Evolutionary conservation across 1,140 invertebrate species (phyloP), one percentile per base, ranked within the genome.

Genomic region (Diachasmimorpha longicaudata): DNA sequence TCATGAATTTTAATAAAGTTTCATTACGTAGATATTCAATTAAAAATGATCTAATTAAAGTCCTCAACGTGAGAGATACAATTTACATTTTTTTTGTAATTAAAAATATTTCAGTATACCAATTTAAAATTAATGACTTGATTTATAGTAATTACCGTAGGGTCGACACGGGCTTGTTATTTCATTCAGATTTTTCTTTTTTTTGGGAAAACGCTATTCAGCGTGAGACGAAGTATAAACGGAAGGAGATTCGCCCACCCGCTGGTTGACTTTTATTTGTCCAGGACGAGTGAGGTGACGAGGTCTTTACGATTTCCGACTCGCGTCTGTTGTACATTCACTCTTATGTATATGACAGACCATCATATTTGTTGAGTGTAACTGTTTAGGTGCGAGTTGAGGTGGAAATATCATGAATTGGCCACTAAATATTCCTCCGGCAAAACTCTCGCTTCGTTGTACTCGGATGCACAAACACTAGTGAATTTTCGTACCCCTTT

Each of bases 231-330:
- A 42, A 69, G 48, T 58, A 72, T 72, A 58, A 48, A 72, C 70
- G 36, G 21, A 72, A 48, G 68, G 37, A 70, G 21, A 70, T 42
- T 11, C 37, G 19, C 37, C 25, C 37, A 44, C 69, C 69, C 69
- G 80, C 78, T 66, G 58, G n/a, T n/a, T 44, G n/a, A 48, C 81
- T 87, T 85, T 87, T 88, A 86, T 89, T 88, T 88, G 83, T 87
- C 85, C 86, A 89, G 85, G 84, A 88, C 82, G 82, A 72, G 19
- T 79, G 83, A 86, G 83, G 85, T 85, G 87, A 83, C 85, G 87
- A 89, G 84, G 80, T 81, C 72, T 88, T 89, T 85, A 88, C 86
- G 86, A 84, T 88, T 89, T 89, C 85, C 86, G 85, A 78, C 79
- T 78, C 77, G 79, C 69, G 42, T 55, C 44, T 39, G 21, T 31